Conservation (phyloP, 2,113 vertebrate genomes). For the Phycodurus eques region DNA sequence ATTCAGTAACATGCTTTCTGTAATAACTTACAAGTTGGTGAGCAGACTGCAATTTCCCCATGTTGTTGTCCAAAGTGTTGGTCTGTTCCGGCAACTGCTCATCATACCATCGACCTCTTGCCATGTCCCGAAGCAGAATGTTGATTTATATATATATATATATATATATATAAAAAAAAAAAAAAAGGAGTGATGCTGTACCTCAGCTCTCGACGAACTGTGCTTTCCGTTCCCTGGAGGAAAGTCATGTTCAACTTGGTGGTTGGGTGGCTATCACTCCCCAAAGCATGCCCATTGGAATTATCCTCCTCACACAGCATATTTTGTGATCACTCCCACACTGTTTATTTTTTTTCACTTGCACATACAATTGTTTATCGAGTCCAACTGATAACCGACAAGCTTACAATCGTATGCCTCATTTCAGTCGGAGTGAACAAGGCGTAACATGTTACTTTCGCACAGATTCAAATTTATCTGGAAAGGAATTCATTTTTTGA, state of each 20-base stretch:
- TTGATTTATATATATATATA: background rate
- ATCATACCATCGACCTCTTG: background rate
- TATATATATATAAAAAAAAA: background rate
- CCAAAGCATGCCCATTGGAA: background rate
- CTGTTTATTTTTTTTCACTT: background rate
- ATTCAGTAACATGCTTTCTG: conserved; percentile 24
- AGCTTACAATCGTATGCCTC: background rate
- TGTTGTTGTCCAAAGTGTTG: conserved; percentile 1
- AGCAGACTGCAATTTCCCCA: background rate
- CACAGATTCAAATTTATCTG: background rate
- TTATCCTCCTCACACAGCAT: background rate
- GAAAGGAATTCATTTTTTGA: background rate
- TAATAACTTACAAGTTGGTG: background rate
- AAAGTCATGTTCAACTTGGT: conserved; percentile 1
- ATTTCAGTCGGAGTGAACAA: background rate
- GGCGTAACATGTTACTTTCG: background rate
- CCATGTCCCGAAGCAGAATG: conserved; percentile 10
- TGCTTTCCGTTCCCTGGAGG: conserved; percentile 12
- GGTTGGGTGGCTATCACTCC: background rate
- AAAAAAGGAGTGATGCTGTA: conserved; percentile 4
- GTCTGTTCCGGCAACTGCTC: background rate
- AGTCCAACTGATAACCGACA: conserved; percentile 6
- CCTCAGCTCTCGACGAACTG: conserved; percentile 9
- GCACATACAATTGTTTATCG: conserved; percentile 14
- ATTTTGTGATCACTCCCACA: background rate